These are phyloP conservation scores for Elanoides forficatus DNA, from an alignment of 2,113 vertebrate species.

Conservation along the genomic window DNA sequence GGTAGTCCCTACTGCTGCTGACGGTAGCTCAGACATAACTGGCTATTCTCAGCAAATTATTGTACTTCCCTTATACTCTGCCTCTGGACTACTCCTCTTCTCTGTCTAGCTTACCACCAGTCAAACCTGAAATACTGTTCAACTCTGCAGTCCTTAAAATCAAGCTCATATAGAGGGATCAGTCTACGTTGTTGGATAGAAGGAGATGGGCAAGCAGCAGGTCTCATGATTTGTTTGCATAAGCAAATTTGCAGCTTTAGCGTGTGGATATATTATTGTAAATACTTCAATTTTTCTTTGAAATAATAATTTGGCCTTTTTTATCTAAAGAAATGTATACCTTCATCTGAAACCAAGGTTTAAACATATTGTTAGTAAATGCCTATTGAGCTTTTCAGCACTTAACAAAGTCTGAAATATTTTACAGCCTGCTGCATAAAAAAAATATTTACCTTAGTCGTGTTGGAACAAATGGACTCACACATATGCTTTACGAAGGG, in stretches of 20 bases:
- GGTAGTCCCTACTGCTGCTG: background rate
- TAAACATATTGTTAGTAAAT: background rate
- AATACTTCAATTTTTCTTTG: background rate
- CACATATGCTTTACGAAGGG: background rate
- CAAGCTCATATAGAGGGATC: accelerated
- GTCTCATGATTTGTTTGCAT: background rate
- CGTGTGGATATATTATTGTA: background rate
- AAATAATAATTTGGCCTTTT: background rate
- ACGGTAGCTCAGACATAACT: accelerated
- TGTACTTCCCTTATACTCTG: background rate
- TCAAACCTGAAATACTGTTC: background rate
- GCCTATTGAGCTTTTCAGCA: background rate
- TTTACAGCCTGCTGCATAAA: background rate
- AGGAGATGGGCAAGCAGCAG: background rate
- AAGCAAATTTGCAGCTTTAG: background rate
- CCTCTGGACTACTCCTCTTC: background rate
- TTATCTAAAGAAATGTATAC: background rate
- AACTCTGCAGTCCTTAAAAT: background rate
- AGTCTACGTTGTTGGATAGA: background rate
- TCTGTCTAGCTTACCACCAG: background rate
- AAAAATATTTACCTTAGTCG: background rate
- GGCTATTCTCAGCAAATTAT: background rate
- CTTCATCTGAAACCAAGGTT: background rate
- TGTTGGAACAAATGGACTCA: background rate
- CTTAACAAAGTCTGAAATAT: background rate